Conservation (phyloP, 2,113 vertebrate genomes). For the Rhipidura dahli region DNA sequence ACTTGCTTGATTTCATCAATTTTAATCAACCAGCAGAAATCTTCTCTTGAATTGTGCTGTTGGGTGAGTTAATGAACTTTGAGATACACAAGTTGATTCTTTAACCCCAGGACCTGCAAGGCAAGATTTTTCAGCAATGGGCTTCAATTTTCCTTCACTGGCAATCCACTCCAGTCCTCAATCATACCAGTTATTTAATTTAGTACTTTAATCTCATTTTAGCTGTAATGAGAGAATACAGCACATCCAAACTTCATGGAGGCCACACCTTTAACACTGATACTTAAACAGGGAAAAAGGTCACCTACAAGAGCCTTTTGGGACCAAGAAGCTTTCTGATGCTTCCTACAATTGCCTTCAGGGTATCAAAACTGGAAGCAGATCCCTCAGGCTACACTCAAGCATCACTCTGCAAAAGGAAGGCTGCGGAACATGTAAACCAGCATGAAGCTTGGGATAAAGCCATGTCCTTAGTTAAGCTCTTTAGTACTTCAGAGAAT, state of each 20-base stretch:
- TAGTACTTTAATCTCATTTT: background rate
- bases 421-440: background rate
- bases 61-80: background rate
- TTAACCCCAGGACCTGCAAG: background rate
- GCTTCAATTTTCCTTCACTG: background rate
- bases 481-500: background rate
- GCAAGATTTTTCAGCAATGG: background rate
- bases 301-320: background rate
- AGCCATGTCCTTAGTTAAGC: background rate
- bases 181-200: background rate
- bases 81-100: background rate
- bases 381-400: background rate
- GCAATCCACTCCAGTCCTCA: background rate
- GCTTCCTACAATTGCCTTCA: fast-evolving
- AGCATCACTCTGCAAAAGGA: background rate
- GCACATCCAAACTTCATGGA: background rate
- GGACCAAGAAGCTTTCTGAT: background rate
- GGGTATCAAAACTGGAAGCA: fast-evolving
- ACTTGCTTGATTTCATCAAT: conserved; percentile 27
- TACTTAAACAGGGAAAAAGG: background rate
- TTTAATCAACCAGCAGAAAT: background rate
- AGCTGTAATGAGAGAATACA: background rate
- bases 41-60: background rate
- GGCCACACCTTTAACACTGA: background rate
- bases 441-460: background rate